phyloP scores from a whole-genome alignment of 2,888 invertebrate species.

The Cephonodes hylas region DNA sequence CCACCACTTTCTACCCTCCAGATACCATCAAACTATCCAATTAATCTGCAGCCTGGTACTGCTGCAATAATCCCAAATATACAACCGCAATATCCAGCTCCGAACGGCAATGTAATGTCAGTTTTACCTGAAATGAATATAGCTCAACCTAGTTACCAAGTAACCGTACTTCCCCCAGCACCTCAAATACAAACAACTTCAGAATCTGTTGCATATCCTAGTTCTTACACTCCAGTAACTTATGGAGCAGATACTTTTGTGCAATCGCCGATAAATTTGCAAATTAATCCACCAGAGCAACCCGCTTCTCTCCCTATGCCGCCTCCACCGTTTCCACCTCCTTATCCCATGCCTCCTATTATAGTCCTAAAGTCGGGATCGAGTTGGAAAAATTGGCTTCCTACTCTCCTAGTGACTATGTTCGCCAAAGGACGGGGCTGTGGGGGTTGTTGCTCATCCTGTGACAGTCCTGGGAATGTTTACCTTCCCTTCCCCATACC shows the following conservation, averaged over 20 bases:
- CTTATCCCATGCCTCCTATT: slow-evolving; percentile 31
- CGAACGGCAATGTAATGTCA: not conserved
- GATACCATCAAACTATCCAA: not conserved
- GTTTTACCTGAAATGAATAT: not conserved
- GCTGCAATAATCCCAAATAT: not conserved
- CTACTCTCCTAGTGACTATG: slow-evolving; percentile 46
- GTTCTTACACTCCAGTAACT: not conserved
- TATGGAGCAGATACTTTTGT: not conserved
- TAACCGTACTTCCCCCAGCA: slow-evolving; percentile 9
- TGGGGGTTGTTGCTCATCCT: slow-evolving; percentile 26
- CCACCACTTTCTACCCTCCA: not conserved
- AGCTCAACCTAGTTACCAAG: slow-evolving; percentile 1
- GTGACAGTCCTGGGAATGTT: slow-evolving; percentile 19
- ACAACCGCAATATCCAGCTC: not conserved
- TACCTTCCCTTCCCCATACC: slow-evolving; percentile 52
- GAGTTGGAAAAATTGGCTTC: slow-evolving; percentile 40
- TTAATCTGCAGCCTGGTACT: not conserved
- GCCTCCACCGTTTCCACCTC: slow-evolving; percentile 17
- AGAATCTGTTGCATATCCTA: not conserved
- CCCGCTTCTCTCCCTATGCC: slow-evolving; percentile 35
- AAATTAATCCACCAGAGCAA: slow-evolving; percentile 46
- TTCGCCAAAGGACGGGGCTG: slow-evolving; percentile 32
- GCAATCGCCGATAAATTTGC: slow-evolving; percentile 41
- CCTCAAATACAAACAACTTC: not conserved
- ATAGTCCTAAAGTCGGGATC: slow-evolving; percentile 44